Percentiles rank a stretch among this genome's conserved stretches.
Evolutionary conservation across 2,888 invertebrate species (phyloP).

Genomic region (Polydesmus complanatus): DNA sequence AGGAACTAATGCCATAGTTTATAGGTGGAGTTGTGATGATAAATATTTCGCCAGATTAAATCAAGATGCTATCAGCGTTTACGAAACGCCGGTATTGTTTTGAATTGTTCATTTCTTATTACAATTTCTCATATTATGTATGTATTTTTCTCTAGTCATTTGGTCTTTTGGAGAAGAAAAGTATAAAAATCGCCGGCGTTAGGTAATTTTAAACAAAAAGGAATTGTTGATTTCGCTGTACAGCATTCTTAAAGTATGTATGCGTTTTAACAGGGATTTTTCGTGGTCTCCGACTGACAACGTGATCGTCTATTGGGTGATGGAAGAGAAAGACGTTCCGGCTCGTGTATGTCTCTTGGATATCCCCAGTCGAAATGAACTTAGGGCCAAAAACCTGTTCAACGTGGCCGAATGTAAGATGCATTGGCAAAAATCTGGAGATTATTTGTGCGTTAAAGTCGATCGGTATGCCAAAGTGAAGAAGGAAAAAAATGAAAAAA

Average conservation of each 20-base stretch:
- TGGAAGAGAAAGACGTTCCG: slow-evolving; percentile 91
- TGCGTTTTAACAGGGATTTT: slow-evolving; percentile 54
- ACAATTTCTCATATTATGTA: slow-evolving; percentile 2
- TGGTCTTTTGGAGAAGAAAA: slow-evolving; percentile 83
- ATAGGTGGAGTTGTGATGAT: slow-evolving; percentile 82
- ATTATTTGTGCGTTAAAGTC: slow-evolving; percentile 92
- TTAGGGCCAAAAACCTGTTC: slow-evolving; percentile 87
- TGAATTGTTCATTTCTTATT: background rate
- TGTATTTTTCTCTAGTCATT: slow-evolving; percentile 53
- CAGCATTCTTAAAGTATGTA: background rate
- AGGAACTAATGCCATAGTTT: too few relatives aligned
- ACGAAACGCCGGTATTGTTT: slow-evolving; percentile 70
- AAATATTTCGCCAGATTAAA: slow-evolving; percentile 83
- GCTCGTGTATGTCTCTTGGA: slow-evolving; percentile 86
- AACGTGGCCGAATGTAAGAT: slow-evolving; percentile 96
- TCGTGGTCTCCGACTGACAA: slow-evolving; percentile 98
- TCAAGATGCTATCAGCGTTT: slow-evolving; percentile 69
- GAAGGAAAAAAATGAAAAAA: slow-evolving; percentile 55
- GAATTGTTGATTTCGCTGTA: background rate
- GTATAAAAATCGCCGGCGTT: slow-evolving; percentile 52
- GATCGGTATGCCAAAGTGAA: slow-evolving; percentile 78
- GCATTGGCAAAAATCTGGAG: slow-evolving; percentile 97
- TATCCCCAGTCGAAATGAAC: slow-evolving; percentile 73
- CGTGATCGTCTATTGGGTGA: slow-evolving; percentile 93
- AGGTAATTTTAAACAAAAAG: slow-evolving; percentile 25